These are phyloP conservation scores for Microlaimidae sp. DNA, from an alignment of 2,888 invertebrate species.

Conservation along the genomic window DNA sequence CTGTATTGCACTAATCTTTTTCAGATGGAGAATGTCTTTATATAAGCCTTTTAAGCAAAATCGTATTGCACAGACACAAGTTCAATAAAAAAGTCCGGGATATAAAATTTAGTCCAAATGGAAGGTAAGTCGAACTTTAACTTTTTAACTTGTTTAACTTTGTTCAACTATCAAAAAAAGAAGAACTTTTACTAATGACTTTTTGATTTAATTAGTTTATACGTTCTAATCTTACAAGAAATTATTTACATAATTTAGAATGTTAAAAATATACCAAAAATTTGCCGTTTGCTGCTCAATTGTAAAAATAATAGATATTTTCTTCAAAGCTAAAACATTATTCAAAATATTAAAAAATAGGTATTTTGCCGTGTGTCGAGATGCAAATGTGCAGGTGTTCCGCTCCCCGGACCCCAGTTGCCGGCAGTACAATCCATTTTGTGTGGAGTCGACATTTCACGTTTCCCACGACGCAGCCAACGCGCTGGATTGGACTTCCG, in stretches of 20 bases:
- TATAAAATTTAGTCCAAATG: constrained; percentile 79
- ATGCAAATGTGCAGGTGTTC: constrained; percentile 57
- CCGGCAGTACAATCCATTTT: constrained; percentile 69
- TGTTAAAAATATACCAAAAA: no score
- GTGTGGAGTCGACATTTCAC: constrained; percentile 61
- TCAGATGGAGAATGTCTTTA: constrained; percentile 39
- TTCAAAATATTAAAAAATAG: constrained; percentile 33
- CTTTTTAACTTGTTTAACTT: no score
- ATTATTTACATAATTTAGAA: no score
- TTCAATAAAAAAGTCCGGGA: constrained; percentile 59
- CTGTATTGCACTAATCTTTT: no score
- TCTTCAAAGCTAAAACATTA: no score
- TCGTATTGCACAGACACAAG: constrained; percentile 62
- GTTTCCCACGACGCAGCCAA: constrained; percentile 66
- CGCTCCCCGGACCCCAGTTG: constrained; percentile 61
- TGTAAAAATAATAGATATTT: no score
- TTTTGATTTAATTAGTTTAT: no score
- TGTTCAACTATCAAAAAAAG: constrained; percentile 16
- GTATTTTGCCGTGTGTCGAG: constrained; percentile 70
- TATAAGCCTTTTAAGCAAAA: constrained; percentile 65
- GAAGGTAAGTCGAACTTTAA: constrained; percentile 50
- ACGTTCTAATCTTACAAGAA: no score
- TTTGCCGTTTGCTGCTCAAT: neutral
- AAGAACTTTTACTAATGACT: no score
- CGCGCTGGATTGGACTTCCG: constrained; percentile 75